Percentiles rank a stretch among this genome's conserved stretches.
These are phyloP conservation scores for Fratercula arctica DNA, from an alignment of 2,797 vertebrate species.

Conservation along the genomic window DNA sequence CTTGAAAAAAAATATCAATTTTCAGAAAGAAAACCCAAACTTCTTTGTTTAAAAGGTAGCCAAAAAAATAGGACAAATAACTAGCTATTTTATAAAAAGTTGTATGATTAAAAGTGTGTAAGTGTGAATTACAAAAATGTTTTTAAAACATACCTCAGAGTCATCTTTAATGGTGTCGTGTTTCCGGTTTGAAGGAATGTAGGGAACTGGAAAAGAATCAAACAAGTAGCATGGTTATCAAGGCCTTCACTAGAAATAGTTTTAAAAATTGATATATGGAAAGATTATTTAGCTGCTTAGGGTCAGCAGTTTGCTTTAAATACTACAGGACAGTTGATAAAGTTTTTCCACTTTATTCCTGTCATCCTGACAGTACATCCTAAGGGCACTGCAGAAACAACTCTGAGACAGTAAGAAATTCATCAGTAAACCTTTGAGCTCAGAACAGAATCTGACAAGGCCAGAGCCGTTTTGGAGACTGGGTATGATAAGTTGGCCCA, in stretches of 20 bases:
- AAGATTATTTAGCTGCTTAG: neutral
- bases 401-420: neutral
- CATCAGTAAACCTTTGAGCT: neutral
- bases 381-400: neutral
- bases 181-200: constrained; percentile 88
- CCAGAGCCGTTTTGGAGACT: neutral
- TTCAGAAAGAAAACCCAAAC: neutral
- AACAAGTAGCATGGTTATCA: neutral
- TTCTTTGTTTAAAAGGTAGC: neutral
- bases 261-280: neutral
- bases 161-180: constrained; percentile 89
- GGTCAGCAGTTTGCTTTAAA: neutral
- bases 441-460: neutral
- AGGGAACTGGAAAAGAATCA: constrained; percentile 81
- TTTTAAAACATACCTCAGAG: constrained; percentile 82
- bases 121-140: neutral
- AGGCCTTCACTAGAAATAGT: neutral
- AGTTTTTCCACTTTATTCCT: neutral
- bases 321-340: neutral
- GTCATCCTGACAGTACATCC: neutral
- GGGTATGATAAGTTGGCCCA: neutral
- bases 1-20: rapidly evolving
- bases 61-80: neutral
- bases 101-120: neutral
- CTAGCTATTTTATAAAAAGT: neutral